These are phyloP conservation scores for Drosophila anomalata DNA, from an alignment of 2,888 invertebrate species.

Conservation along the genomic window DNA sequence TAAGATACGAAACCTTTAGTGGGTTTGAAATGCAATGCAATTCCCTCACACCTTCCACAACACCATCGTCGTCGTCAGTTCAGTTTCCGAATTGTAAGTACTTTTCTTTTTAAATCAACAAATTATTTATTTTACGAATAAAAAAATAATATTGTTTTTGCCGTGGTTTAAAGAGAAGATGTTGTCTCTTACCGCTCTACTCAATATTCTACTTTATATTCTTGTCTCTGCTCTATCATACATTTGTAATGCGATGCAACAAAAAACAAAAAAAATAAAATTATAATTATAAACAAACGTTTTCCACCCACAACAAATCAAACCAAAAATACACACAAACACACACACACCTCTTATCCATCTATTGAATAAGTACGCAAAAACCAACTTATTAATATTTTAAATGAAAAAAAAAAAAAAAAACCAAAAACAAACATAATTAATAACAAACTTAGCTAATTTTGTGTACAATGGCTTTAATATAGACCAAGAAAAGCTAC, in stretches of 20 bases:
- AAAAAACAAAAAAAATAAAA: conserved; percentile 1
- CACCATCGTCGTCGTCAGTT: conserved; percentile 70
- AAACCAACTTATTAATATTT: conserved; percentile 65
- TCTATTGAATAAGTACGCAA: conserved; percentile 67
- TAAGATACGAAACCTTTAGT: conserved; percentile 18
- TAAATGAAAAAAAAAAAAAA: conserved; percentile 48
- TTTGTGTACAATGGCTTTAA: conserved; percentile 79
- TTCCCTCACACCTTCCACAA: conserved; percentile 40
- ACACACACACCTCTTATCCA: conserved; percentile 51
- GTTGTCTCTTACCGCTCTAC: conserved; percentile 27
- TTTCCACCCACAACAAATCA: conserved; percentile 51
- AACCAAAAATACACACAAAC: conserved; percentile 41
- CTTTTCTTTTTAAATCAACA: conserved; percentile 70
- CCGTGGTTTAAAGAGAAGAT: conserved; percentile 50
- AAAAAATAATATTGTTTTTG: conserved; percentile 41
- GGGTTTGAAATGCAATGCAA: conserved; percentile 28
- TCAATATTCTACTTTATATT: conserved; percentile 49
- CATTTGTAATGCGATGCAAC: conserved; percentile 81
- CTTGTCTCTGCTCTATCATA: conserved; percentile 50
- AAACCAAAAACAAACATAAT: conserved; percentile 54
- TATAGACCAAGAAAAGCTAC: conserved; percentile 50
- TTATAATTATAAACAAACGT: conserved; percentile 41
- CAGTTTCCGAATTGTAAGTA: conserved; percentile 82
- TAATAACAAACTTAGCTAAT: conserved; percentile 76
- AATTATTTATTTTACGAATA: conserved; percentile 58